phyloP scores from a whole-genome alignment of 2,113 vertebrate genomes.

The Neodontobutis hainanensis region DNA sequence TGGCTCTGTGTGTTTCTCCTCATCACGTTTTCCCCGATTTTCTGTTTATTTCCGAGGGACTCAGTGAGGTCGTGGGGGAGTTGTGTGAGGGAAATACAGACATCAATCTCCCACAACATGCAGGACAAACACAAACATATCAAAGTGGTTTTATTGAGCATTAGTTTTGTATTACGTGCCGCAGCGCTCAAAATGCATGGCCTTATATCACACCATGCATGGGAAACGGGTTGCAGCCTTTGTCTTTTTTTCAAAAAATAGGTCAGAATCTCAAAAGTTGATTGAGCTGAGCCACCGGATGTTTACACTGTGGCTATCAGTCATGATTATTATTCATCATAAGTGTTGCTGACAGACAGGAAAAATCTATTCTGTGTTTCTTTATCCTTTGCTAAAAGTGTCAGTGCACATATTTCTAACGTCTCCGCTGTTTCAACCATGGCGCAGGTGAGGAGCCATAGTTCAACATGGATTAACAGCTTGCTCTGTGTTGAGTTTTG shows the following conservation, averaged over 20 bases:
- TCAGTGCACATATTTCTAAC: slow-evolving; percentile 22
- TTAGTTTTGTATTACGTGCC: slow-evolving; percentile 18
- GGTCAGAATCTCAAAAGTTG: slow-evolving; percentile 10
- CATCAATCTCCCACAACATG: slow-evolving; percentile 64
- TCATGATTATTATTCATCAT: slow-evolving; percentile 32
- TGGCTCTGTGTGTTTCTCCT: slow-evolving; percentile 35
- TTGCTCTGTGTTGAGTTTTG: slow-evolving; percentile 23
- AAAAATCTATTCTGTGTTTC: slow-evolving; percentile 24
- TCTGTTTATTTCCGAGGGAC: slow-evolving; percentile 68
- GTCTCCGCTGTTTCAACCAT: slow-evolving; percentile 27
- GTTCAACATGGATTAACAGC: slow-evolving; percentile 8
- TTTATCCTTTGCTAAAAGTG: slow-evolving; percentile 31
- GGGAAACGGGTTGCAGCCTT: slow-evolving; percentile 26
- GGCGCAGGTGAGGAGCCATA: slow-evolving; percentile 31
- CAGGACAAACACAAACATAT: slow-evolving; percentile 38
- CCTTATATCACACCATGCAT: slow-evolving; percentile 1
- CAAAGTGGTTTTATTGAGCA: slow-evolving; percentile 23
- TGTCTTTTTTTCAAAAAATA: slow-evolving; percentile 8
- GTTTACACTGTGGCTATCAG: slow-evolving; percentile 37
- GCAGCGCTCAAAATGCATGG: slow-evolving; percentile 5
- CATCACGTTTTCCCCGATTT: slow-evolving; percentile 26
- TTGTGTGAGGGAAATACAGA: slow-evolving; percentile 54
- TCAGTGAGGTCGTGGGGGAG: slow-evolving; percentile 44
- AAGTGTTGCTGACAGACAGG: slow-evolving; percentile 11
- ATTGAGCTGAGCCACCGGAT: slow-evolving; percentile 39